Evolutionary conservation across 2,888 invertebrate species (phyloP).

Genomic region (Embidobia sp.): DNA sequence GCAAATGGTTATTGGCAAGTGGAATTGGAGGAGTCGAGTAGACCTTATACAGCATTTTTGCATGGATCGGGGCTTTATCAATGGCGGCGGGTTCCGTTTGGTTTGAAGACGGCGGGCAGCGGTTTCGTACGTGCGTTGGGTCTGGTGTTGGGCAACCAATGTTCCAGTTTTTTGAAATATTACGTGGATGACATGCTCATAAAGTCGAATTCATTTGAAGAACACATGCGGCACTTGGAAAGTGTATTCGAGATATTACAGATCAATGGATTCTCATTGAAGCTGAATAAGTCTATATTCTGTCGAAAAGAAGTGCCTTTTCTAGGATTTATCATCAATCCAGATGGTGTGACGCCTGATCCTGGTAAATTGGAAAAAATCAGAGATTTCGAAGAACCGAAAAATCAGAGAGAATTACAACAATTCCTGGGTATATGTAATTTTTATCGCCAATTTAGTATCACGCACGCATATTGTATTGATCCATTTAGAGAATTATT

Average conservation of each 20-base stretch:
- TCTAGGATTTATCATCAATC: slow-evolving; percentile 33
- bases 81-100: background rate
- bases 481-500: slow-evolving; percentile 12
- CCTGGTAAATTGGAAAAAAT: slow-evolving; percentile 31
- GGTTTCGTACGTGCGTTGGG: background rate
- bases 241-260: slow-evolving; percentile 15
- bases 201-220: slow-evolving; percentile 7
- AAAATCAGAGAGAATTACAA: background rate
- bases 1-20: no score
- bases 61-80: slow-evolving; percentile 39
- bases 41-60: no score
- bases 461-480: background rate
- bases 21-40: no score
- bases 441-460: slow-evolving; percentile 33
- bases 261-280: slow-evolving; percentile 66
- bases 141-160: background rate
- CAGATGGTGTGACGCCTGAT: slow-evolving; percentile 17
- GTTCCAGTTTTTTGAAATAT: background rate
- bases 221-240: slow-evolving; percentile 3
- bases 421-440: slow-evolving; percentile 61
- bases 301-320: slow-evolving; percentile 29
- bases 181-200: slow-evolving; percentile 54
- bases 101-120: background rate
- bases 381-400: background rate
- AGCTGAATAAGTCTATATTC: slow-evolving; percentile 67